Evolutionary conservation across 2,797 vertebrate species (phyloP).

Genomic region (Pelochelys cantorii): DNA sequence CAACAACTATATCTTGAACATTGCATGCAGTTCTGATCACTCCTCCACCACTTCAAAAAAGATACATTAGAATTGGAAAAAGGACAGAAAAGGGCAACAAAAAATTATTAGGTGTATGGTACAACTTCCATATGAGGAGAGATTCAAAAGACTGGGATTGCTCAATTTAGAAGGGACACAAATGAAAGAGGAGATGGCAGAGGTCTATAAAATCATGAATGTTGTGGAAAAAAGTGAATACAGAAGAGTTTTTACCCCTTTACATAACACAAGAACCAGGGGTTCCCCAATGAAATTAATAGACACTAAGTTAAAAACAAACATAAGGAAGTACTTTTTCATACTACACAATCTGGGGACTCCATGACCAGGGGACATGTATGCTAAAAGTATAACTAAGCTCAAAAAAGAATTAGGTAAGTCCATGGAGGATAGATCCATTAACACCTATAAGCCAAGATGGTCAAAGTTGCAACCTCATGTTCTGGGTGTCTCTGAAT

Average conservation of each 20-base stretch:
- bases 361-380: background rate
- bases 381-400: background rate
- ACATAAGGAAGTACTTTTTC: background rate
- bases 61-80: background rate
- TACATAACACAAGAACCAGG: background rate
- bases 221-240: background rate
- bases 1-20: background rate
- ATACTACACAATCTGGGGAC: background rate
- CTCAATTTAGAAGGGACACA: background rate
- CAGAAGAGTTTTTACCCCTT: background rate
- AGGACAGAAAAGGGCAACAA: background rate
- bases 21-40: background rate
- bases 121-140: background rate
- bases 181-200: background rate
- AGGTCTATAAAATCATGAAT: background rate
- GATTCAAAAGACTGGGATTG: background rate
- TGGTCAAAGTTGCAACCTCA: background rate
- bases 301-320: background rate
- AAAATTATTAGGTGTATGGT: background rate
- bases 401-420: background rate
- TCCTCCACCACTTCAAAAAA: background rate
- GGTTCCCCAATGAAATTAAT: background rate
- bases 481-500: background rate
- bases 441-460: background rate
- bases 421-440: background rate